Evolutionary conservation across 2,888 invertebrate species (phyloP), one percentile per base, ranked within the genome.

Genomic region (Galerucella calmariensis): DNA sequence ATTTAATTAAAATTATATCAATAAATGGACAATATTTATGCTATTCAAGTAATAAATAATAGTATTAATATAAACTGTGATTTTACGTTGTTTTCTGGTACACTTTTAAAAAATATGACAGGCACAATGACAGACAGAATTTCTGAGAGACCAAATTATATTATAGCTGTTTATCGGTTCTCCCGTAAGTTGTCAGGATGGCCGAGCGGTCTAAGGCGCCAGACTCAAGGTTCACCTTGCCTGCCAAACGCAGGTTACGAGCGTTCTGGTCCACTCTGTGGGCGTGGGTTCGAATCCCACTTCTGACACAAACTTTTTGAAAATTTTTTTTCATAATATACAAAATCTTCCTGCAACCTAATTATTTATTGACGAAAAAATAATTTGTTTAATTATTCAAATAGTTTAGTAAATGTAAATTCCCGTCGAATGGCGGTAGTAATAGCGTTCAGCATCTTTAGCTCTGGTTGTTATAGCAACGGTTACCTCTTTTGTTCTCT

Each of bases 171-270:
- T 35, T 35, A 8, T 35, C 35, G 6, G 1, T 35, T 5, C 35
- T 1, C 6, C 5, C 8, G 2, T 8, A 1, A 35, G 35, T 27
- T 81, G 93, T 94, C 93, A 94, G 93, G 92, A 93, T 93, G 93
- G 93, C 93, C 93, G 93, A 94, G 94, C 92, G 94, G 94, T 94
- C 94, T 94, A 94, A 94, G 94, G 94, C 94, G 94, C 90, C 85
- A 85, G 85, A 85, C 85, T 85, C 85, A 85, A 85, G 85, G 83
- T 80, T 16, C 69, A 65, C 81, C 84, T 84, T 84, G 83, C 83
- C 83, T 58, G 72, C 20, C 1, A 35, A 14, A 16, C 10, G 24
- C 65, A 35, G 69, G 72, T 65, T 79, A 72, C 73, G 86, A 85
- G 86, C 84, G 81, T 86, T 87, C 86, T 86, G 86, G 87, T 87